phyloP scores from a whole-genome alignment of 2,888 invertebrate species.

The Callyntrura guangdongensis region DNA sequence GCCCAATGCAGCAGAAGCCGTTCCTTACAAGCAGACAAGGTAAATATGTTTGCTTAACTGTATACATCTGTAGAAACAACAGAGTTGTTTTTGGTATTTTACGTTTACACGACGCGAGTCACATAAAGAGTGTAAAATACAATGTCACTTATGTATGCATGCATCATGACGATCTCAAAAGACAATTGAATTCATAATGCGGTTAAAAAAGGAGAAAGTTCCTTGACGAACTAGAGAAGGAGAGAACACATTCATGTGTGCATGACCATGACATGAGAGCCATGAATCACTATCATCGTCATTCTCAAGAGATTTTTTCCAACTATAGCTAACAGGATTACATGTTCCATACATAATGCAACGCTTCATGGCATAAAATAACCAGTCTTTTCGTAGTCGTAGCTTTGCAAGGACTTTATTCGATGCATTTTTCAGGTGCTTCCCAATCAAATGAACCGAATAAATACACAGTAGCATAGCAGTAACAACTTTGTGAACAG shows the following conservation, averaged over 20 bases:
- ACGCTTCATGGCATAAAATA: background rate
- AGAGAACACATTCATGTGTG: background rate
- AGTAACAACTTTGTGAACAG: background rate
- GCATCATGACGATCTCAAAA: slow-evolving; percentile 6
- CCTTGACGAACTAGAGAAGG: background rate
- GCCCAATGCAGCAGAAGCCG: too few relatives aligned
- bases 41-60: too few relatives aligned
- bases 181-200: slow-evolving; percentile 30
- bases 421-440: slow-evolving; percentile 19
- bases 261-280: background rate
- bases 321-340: slow-evolving; percentile 28
- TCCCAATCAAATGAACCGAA: background rate
- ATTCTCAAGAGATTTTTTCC: slow-evolving; percentile 22
- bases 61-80: too few relatives aligned
- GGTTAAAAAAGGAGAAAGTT: slow-evolving; percentile 1
- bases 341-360: background rate
- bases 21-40: too few relatives aligned
- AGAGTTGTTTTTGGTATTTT: too few relatives aligned
- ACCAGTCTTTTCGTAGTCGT: background rate
- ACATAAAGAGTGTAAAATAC: background rate
- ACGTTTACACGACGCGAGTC: too few relatives aligned
- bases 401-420: background rate
- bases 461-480: background rate
- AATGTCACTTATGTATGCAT: background rate
- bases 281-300: slow-evolving; percentile 50